Evolutionary conservation across 2,888 invertebrate genomes (phyloP), one percentile per base, ranked within the genome.

Genomic region (Pristionchus exspectatus): DNA sequence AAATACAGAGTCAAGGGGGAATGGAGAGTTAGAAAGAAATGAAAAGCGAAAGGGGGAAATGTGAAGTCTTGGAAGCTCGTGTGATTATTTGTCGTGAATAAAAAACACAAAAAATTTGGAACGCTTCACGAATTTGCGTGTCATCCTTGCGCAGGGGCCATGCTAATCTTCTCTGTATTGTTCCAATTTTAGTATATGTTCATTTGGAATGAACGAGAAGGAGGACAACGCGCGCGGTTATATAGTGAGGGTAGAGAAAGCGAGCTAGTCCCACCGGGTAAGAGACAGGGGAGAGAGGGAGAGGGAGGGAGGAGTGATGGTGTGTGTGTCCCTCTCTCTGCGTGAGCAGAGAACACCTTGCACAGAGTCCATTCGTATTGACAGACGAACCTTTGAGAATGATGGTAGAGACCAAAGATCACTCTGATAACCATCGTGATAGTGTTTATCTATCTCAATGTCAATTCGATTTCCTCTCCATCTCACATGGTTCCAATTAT

Each of bases 151-250:
- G 97, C 97, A 97, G 97, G 97, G 97, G 97, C 97, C 97, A 97
- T 97, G 97, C 97, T 97, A 97, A 97, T 97, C 97, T 97, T 97
- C 97, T 97, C 97, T 97, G 97, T 97, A 97, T 97, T 97, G 97
- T 97, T 97, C 97, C 97, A 97, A 97, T 97, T 97, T 97, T 97
- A 97, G 97, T 94, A 94, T 94, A 94, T 95, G 94, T 94, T 92
- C 92, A 93, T 93, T 92, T 92, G 92, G 92, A 92, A 92, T 92
- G 92, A 92, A 92, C 92, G 83, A 44, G 56, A 1, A 30, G 0
- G 5, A 16, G 7, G 54, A 21, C 3, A 30, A 24, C 30, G 50
- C 56, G 44, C 30, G 33, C 54, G 74, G 27, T 24, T 72, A 88
- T 88, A 74, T 72, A 88, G 87, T 16, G 33, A 54, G 74, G n/a